phyloP scores from a whole-genome alignment of 2,888 invertebrate species.

The Uloborus plumipes region DNA sequence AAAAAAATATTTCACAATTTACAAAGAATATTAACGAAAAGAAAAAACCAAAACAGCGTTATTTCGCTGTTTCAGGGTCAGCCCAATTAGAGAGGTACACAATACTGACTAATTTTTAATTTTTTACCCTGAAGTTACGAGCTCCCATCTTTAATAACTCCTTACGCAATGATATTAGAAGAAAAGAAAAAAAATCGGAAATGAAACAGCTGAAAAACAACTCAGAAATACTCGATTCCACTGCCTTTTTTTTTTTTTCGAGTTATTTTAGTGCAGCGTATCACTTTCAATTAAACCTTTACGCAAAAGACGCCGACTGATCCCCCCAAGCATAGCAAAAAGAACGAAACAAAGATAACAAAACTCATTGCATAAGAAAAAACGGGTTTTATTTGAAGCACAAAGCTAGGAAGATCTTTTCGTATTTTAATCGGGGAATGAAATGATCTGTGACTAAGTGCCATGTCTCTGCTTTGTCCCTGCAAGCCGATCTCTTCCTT shows the following conservation, averaged over 20 bases:
- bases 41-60: slow-evolving; percentile 6
- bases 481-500: slow-evolving; percentile 17
- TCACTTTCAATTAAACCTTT: slow-evolving; percentile 51
- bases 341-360: neutral
- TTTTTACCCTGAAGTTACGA: neutral
- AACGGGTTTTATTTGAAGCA: slow-evolving; percentile 38
- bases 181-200: neutral
- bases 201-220: neutral
- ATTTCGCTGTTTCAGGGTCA: slow-evolving; percentile 20
- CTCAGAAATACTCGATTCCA: neutral
- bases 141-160: neutral
- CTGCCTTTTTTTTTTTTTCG: slow-evolving; percentile 19
- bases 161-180: neutral
- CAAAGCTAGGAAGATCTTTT: slow-evolving; percentile 27
- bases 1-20: too few relatives aligned
- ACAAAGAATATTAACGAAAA: neutral
- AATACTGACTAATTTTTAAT: slow-evolving; percentile 38
- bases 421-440: slow-evolving; percentile 27
- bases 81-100: slow-evolving; percentile 43
- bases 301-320: slow-evolving; percentile 35
- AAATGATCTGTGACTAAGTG: slow-evolving; percentile 34
- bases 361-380: slow-evolving; percentile 5
- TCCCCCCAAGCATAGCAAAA: neutral
- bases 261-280: slow-evolving; percentile 44
- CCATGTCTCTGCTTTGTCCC: slow-evolving; percentile 35